These are phyloP conservation scores for Aporrectodea caliginosa DNA, from an alignment of 1,140 invertebrate genomes.

Conservation along the genomic window DNA sequence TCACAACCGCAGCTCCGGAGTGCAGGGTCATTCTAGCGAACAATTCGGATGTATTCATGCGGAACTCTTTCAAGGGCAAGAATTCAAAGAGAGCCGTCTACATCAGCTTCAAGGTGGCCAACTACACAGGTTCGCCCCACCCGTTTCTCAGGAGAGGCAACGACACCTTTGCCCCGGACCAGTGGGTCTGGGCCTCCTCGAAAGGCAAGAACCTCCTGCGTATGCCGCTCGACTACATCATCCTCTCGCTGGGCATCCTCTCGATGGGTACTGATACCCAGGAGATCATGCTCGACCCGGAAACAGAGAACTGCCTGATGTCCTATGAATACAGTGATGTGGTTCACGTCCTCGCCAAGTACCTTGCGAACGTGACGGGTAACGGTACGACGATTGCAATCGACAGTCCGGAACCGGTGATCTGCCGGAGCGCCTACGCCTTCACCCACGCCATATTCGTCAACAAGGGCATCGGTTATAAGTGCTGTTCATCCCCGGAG, in stretches of 20 bases:
- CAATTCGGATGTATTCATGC: no score
- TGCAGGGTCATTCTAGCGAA: no score
- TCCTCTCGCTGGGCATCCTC: slow-evolving; percentile 15
- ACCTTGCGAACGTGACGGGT: slow-evolving; percentile 2
- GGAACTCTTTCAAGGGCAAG: neutral
- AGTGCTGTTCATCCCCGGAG: slow-evolving; percentile 9
- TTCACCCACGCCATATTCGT: slow-evolving; percentile 11
- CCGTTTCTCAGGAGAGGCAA: neutral
- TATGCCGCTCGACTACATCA: slow-evolving; percentile 13
- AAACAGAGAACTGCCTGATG: neutral
- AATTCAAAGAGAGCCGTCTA: neutral
- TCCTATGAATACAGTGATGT: neutral
- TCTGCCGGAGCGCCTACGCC: slow-evolving; percentile 17
- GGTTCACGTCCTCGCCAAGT: slow-evolving; percentile 8
- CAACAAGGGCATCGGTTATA: neutral
- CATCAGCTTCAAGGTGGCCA: neutral
- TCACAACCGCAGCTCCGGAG: no score
- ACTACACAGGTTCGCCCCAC: neutral
- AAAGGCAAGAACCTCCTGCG: slow-evolving; percentile 20
- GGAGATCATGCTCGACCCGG: neutral
- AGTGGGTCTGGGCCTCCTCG: slow-evolving; percentile 12
- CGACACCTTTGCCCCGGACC: slow-evolving; percentile 18
- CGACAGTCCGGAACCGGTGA: slow-evolving; percentile 1
- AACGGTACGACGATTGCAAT: slow-evolving; percentile 1
- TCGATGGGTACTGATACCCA: neutral